Percentiles rank a stretch among this genome's conserved stretches.
These are phyloP conservation scores for Macrophya alboannulata DNA, from an alignment of 2,888 invertebrate genomes.

Conservation along the genomic window DNA sequence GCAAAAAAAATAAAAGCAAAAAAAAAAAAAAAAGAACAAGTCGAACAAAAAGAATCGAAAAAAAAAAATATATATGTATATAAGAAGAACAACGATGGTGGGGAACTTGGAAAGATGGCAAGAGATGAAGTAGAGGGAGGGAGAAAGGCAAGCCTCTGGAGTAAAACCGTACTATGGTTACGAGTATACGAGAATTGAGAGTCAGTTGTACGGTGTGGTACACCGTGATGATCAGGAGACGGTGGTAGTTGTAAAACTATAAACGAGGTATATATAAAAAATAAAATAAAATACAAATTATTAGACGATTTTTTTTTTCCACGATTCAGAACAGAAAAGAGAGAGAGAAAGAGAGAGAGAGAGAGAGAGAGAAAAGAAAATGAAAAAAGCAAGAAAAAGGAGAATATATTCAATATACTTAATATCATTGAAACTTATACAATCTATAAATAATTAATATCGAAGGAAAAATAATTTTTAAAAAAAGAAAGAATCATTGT, in stretches of 20 bases:
- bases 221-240: constrained; percentile 22
- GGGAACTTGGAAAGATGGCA: background rate
- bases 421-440: no score
- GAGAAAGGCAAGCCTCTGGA: constrained; percentile 27
- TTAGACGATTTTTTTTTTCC: no score
- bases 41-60: background rate
- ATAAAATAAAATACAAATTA: no score
- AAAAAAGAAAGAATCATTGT: no score
- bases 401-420: no score
- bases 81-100: background rate
- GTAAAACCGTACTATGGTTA: constrained; percentile 37
- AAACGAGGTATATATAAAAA: background rate
- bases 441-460: no score
- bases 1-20: background rate
- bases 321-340: background rate
- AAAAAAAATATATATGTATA: background rate
- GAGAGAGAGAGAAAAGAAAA: background rate
- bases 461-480: no score
- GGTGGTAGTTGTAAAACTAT: background rate
- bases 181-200: constrained; percentile 28
- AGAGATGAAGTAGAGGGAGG: constrained; percentile 34
- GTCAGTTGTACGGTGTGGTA: constrained; percentile 37
- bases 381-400: background rate
- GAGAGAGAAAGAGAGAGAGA: background rate
- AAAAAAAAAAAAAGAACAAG: background rate